phyloP scores from a whole-genome alignment of 2,113 vertebrate species.

The Chunga burmeisteri region DNA sequence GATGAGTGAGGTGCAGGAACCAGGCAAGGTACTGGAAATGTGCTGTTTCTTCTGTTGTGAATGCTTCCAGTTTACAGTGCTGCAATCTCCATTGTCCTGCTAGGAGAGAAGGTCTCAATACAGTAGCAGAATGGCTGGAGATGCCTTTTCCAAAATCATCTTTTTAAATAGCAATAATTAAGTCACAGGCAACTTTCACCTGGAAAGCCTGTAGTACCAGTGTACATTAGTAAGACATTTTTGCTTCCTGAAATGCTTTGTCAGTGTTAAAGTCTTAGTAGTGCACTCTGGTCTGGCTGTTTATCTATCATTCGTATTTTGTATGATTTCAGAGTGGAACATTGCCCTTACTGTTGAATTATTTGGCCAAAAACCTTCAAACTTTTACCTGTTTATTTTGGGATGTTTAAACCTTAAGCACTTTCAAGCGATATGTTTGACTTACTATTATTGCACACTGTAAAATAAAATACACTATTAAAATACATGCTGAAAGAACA shows the following conservation, averaged over 20 bases:
- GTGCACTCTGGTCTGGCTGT: neutral
- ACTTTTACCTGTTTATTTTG: neutral
- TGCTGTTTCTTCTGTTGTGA: neutral
- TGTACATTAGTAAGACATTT: rapidly evolving
- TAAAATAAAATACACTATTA: neutral
- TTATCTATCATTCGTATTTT: neutral
- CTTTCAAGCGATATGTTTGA: neutral
- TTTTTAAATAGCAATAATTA: neutral
- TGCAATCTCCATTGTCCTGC: neutral
- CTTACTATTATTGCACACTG: neutral
- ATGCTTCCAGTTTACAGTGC: neutral
- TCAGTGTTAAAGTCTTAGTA: neutral
- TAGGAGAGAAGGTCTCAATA: neutral
- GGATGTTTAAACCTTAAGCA: neutral
- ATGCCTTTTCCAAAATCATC: neutral
- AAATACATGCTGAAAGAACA: neutral
- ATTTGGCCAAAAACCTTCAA: neutral
- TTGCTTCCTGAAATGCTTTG: neutral
- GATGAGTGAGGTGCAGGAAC: no score
- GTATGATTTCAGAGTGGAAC: neutral
- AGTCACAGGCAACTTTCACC: neutral
- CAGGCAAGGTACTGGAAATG: neutral
- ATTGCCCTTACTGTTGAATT: neutral
- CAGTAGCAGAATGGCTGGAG: neutral
- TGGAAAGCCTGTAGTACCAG: neutral